These are phyloP conservation scores for Pao palembangensis DNA, from an alignment of 2,113 vertebrate species.

Conservation along the genomic window DNA sequence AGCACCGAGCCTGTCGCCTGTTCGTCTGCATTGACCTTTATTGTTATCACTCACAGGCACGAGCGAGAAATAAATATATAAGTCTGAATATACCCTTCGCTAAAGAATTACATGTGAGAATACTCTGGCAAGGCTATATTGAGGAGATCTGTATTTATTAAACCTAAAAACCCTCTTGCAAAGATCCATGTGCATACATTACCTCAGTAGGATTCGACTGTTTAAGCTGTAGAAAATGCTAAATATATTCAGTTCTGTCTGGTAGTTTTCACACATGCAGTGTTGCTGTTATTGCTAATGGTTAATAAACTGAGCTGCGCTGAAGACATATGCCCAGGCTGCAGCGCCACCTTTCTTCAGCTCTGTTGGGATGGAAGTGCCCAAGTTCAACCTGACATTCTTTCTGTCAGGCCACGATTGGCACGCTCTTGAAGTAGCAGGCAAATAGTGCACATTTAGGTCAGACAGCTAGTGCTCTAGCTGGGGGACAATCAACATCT, in stretches of 20 bases:
- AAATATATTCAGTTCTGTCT: constrained; percentile 26
- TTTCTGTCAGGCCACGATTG: constrained; percentile 51
- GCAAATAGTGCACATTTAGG: constrained; percentile 51
- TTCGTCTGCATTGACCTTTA: constrained; percentile 38
- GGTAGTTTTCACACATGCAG: constrained; percentile 32
- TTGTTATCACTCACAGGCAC: constrained; percentile 28
- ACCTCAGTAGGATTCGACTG: constrained; percentile 22
- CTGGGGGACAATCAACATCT: constrained; percentile 40
- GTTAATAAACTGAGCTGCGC: constrained; percentile 17
- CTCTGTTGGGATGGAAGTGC: constrained; percentile 10
- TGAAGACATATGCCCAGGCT: constrained; percentile 31
- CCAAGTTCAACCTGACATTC: constrained; percentile 48
- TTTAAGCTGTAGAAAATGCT: constrained; percentile 21
- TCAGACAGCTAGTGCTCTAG: constrained; percentile 48
- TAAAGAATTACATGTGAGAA: constrained; percentile 28
- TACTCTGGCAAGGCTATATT: constrained; percentile 10
- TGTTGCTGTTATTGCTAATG: constrained; percentile 25
- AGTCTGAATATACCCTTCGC: constrained; percentile 26
- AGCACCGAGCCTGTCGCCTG: constrained; percentile 11
- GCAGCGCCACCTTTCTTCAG: constrained; percentile 2
- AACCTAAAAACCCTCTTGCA: constrained; percentile 15
- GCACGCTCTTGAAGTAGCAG: constrained; percentile 43
- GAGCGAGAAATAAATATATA: background rate
- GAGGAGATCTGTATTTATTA: constrained; percentile 34
- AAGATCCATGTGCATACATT: constrained; percentile 25